phyloP scores from a whole-genome alignment of 1,140 invertebrate species.

The Pseudomyrmex flavicornis region DNA sequence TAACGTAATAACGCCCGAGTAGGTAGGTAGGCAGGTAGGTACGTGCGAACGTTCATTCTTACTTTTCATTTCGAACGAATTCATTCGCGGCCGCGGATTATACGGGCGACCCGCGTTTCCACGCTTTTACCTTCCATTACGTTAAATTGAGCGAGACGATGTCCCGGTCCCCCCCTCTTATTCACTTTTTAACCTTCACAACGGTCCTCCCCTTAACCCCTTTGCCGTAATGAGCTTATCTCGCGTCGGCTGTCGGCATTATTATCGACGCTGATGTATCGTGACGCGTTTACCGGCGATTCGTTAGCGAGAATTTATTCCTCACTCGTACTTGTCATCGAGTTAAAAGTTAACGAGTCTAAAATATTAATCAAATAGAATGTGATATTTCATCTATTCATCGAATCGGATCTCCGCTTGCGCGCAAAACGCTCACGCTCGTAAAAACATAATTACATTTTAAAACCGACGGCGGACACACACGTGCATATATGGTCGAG shows the following conservation, averaged over 20 bases:
- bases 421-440: not conserved
- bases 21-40: not conserved
- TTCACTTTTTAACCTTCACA: constrained; percentile 42
- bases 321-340: not conserved
- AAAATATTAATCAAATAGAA: not conserved
- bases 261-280: constrained; percentile 1
- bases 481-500: not conserved
- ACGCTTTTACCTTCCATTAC: constrained; percentile 34
- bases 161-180: not conserved
- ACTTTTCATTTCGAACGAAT: constrained; percentile 50
- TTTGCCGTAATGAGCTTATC: constrained; percentile 32
- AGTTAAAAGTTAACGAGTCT: not conserved
- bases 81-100: constrained; percentile 26
- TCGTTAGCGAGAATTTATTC: not conserved
- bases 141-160: constrained; percentile 38
- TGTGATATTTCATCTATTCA: too few relatives aligned
- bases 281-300: not conserved
- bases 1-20: constrained; percentile 20
- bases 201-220: not conserved
- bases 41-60: constrained; percentile 39
- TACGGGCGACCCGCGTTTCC: constrained; percentile 11
- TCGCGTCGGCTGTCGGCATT: not conserved
- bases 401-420: too few relatives aligned
- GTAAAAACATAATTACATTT: constrained; percentile 27
- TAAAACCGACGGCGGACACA: not conserved